phyloP scores from a whole-genome alignment of 2,888 invertebrate genomes.

The Eurois occulta region DNA sequence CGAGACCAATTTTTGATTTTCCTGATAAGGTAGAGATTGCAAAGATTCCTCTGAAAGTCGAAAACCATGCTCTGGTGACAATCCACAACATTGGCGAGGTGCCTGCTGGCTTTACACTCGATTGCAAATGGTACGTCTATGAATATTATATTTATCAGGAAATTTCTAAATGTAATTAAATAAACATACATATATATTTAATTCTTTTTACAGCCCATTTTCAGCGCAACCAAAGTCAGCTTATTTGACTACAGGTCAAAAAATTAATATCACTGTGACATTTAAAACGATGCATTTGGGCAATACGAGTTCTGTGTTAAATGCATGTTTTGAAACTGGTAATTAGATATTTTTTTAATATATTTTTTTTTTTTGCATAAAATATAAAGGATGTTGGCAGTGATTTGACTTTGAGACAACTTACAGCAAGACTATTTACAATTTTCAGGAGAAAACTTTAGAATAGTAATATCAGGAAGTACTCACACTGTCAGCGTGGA shows the following conservation, averaged over 20 bases:
- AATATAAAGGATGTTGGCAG: not conserved
- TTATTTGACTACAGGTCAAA: constrained; percentile 86
- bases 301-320: constrained; percentile 77
- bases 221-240: constrained; percentile 88
- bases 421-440: constrained; percentile 5
- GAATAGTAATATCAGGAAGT: constrained; percentile 83
- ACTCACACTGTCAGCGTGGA: constrained; percentile 87
- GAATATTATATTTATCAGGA: not conserved
- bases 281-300: constrained; percentile 89
- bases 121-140: constrained; percentile 77
- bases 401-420: not conserved
- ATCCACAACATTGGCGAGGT: constrained; percentile 80
- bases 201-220: constrained; percentile 85
- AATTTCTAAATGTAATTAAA: not conserved
- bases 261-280: constrained; percentile 85
- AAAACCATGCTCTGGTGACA: constrained; percentile 72
- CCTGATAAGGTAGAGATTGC: constrained; percentile 81
- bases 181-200: not conserved
- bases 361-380: not conserved
- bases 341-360: constrained; percentile 21
- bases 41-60: constrained; percentile 81
- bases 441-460: constrained; percentile 86
- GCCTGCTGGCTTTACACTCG: constrained; percentile 81
- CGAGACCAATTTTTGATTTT: constrained; percentile 84
- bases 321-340: constrained; percentile 85